These are phyloP conservation scores for Lepidurus couesii DNA, from an alignment of 1,140 invertebrate genomes.

Conservation along the genomic window DNA sequence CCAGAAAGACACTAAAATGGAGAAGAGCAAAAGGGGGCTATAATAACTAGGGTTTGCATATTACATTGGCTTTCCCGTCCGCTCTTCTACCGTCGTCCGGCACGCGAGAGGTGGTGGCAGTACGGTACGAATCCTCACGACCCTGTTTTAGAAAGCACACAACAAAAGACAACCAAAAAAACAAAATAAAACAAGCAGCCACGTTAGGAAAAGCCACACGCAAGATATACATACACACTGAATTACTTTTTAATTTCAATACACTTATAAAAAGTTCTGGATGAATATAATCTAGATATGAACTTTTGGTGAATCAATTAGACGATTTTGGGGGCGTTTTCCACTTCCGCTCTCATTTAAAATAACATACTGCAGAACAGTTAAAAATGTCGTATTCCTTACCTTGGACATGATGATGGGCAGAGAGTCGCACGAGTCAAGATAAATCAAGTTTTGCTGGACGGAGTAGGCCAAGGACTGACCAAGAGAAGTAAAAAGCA, in stretches of 20 bases:
- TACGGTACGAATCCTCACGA: constrained; percentile 86
- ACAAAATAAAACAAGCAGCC: not conserved
- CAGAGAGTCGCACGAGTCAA: not conserved
- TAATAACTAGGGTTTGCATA: constrained; percentile 15
- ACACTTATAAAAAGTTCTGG: not conserved
- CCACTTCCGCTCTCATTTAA: not conserved
- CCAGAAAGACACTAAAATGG: not conserved
- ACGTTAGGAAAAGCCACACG: constrained; percentile 6
- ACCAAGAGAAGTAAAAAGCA: not conserved
- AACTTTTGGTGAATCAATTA: no score
- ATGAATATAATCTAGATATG: not conserved
- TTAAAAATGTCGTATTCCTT: not conserved
- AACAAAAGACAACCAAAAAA: constrained; percentile 4
- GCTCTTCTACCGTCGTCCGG: constrained; percentile 90
- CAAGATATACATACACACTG: not conserved
- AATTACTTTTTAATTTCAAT: not conserved
- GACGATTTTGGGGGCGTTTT: not conserved
- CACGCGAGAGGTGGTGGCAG: constrained; percentile 78
- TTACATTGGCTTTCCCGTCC: constrained; percentile 85
- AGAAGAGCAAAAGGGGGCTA: not conserved
- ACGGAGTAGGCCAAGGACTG: constrained; percentile 16
- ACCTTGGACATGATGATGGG: constrained; percentile 14
- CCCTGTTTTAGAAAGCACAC: constrained; percentile 58
- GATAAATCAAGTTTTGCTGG: not conserved
- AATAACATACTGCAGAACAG: not conserved